phyloP scores from a whole-genome alignment of 2,113 vertebrate genomes.

The Murina feae region DNA sequence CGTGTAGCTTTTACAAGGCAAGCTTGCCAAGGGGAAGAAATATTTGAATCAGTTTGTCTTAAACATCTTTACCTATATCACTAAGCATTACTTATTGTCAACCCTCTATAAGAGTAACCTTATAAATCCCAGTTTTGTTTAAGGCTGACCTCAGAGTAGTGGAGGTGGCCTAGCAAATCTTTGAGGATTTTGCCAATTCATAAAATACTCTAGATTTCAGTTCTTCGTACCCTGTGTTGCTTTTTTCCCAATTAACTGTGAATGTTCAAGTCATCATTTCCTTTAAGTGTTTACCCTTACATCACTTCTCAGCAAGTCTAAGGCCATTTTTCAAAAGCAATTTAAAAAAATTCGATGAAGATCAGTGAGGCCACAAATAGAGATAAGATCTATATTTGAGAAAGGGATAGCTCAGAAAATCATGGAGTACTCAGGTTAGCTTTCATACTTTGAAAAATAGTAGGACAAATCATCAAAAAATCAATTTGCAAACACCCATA shows the following conservation, averaged over 20 bases:
- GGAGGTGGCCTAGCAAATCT: not conserved
- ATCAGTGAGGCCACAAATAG: not conserved
- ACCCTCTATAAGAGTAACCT: not conserved
- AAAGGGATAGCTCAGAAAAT: conserved; percentile 65
- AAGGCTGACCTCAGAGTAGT: not conserved
- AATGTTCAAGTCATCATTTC: conserved; percentile 24
- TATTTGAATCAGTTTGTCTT: conserved; percentile 14
- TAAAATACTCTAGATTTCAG: not conserved
- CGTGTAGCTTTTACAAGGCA: not conserved
- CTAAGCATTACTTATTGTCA: not conserved
- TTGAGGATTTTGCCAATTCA: not conserved
- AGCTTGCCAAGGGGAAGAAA: not conserved
- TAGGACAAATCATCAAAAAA: conserved; percentile 68
- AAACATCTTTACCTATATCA: not conserved
- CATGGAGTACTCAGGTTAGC: conserved; percentile 53
- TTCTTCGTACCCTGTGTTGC: not conserved
- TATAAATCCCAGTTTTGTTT: not conserved
- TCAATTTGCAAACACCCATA: conserved; percentile 73
- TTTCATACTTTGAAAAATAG: conserved; percentile 58
- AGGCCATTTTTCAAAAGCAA: conserved; percentile 33
- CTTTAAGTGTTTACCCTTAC: not conserved
- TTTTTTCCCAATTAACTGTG: not conserved
- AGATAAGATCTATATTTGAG: conserved; percentile 38
- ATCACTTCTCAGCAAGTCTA: conserved; percentile 22
- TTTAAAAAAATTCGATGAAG: not conserved